Base-by-base conservation (phyloP, 2,113 vertebrate genomes). In the Calyptommatus sinebrachiatus region DNA sequence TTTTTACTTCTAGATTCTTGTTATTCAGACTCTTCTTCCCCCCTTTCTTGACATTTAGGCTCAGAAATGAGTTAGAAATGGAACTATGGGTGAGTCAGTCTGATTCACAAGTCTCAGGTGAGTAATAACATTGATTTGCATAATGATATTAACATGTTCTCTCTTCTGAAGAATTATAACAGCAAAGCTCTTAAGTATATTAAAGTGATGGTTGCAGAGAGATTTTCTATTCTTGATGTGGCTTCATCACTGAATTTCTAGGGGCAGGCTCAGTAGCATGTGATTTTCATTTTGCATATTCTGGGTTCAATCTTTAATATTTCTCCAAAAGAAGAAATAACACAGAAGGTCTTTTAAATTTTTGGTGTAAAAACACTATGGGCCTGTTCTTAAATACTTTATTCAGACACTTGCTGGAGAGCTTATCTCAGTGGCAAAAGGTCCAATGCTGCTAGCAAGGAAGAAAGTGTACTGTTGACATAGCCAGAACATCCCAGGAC, bases 11-110 rank as follows among this genome's bases (percentile, higher is more conserved):
- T 72, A 14, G 16, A 18, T 29, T 46, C 62, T 61, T 28, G 48
- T 3, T 1, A 2, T 48, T 71, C 3, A n/a, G n/a, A 45, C 2
- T 4, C 12, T 9, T 57, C 76, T 14, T 77, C 5, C 82, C 75
- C 28, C 14, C 72, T 66, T 66, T 22, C 61, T 1, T 46, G 68
- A 7, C 20, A 16, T 65, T 75, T 45, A 95, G 92, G 86, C 83
- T 93, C 77, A 90, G 85, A 82, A 81, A 84, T 41, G 83, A 95
- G 62, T 80, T 94, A 62, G 85, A 92, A 84, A 82, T 12, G 1
- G 81, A 89, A 29, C 71, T 61, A 1, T 0, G 0, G 2, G 7
- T 84, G 77, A 87, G 68, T 5, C 65, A 21, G 1, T 18, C 46
- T 24, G 63, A 29, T 10, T 80, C 91, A 70, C 75, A 87, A 21